phyloP scores from a whole-genome alignment of 53 echinoderm and acorn worm genomes.

The Pentamera pediparva region DNA sequence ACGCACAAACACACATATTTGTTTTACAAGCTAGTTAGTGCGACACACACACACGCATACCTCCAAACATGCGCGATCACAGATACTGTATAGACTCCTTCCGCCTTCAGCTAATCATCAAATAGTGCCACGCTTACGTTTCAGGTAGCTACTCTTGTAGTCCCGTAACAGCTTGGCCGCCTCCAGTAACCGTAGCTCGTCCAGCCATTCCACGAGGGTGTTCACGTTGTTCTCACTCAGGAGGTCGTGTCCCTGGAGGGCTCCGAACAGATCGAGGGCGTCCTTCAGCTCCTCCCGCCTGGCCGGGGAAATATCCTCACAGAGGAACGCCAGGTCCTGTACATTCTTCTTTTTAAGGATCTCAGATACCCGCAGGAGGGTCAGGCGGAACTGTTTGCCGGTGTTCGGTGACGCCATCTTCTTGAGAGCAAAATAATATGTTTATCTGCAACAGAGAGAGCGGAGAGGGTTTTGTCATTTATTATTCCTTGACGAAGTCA shows the following conservation, averaged over 20 bases:
- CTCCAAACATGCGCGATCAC: too few species aligned
- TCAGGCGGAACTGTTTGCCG: background rate
- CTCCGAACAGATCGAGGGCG: background rate
- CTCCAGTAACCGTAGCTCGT: background rate
- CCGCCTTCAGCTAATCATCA: too few species aligned
- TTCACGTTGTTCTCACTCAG: background rate
- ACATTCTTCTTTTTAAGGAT: background rate
- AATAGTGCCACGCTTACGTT: too few species aligned
- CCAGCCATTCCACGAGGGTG: background rate
- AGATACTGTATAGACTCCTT: too few species aligned
- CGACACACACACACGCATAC: too few species aligned
- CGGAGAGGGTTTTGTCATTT: too few species aligned
- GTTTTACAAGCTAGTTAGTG: too few species aligned
- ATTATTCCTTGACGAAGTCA: too few species aligned
- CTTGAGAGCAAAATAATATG: too few species aligned
- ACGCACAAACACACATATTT: too few species aligned
- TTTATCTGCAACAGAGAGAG: too few species aligned
- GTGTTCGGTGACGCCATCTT: too few species aligned
- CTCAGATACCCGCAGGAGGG: background rate
- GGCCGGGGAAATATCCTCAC: conserved; percentile 2
- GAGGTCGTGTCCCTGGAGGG: background rate
- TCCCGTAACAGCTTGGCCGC: background rate
- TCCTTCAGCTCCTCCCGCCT: background rate
- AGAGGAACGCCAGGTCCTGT: background rate
- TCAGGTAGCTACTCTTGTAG: background rate